Conservation (phyloP, 2,888 invertebrate species). For the Pyrochroa serraticornis region DNA sequence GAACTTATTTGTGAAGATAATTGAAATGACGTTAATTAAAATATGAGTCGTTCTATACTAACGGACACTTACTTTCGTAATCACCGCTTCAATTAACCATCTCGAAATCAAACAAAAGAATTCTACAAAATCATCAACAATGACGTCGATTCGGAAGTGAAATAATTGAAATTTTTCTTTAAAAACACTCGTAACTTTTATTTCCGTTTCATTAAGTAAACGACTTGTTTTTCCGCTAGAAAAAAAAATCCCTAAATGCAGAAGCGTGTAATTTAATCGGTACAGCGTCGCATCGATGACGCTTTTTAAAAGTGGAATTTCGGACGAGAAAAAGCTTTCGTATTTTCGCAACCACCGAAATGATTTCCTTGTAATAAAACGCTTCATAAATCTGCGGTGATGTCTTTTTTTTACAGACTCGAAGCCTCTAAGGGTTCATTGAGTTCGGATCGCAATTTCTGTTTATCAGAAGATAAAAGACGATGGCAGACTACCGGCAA, state of each 20-base stretch:
- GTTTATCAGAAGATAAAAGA: too few relatives aligned
- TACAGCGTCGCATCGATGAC: conserved; percentile 8
- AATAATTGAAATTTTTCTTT: conserved; percentile 28
- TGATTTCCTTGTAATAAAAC: conserved; percentile 20
- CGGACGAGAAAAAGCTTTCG: conserved; percentile 14
- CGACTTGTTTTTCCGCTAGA: conserved; percentile 13
- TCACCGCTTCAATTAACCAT: neutral
- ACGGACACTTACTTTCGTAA: conserved; percentile 1
- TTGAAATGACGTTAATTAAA: conserved; percentile 28
- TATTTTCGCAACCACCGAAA: conserved; percentile 11
- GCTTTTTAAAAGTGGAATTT: conserved; percentile 6
- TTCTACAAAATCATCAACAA: neutral
- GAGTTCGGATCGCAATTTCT: neutral
- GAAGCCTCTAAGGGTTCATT: conserved; percentile 6
- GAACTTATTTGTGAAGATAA: conserved; percentile 21
- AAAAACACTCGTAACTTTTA: conserved; percentile 29
- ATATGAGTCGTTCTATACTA: conserved; percentile 20
- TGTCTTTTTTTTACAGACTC: conserved; percentile 2
- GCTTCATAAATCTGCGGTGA: conserved; percentile 12
- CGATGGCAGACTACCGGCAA: too few relatives aligned
- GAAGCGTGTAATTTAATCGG: conserved; percentile 19
- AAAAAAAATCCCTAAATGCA: conserved; percentile 10
- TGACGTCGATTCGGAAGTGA: conserved; percentile 20
- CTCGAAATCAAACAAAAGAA: too few relatives aligned
- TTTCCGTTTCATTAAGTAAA: conserved; percentile 29